Evolutionary conservation across 2,888 invertebrate genomes (phyloP).

Genomic region (Tillus elongatus): DNA sequence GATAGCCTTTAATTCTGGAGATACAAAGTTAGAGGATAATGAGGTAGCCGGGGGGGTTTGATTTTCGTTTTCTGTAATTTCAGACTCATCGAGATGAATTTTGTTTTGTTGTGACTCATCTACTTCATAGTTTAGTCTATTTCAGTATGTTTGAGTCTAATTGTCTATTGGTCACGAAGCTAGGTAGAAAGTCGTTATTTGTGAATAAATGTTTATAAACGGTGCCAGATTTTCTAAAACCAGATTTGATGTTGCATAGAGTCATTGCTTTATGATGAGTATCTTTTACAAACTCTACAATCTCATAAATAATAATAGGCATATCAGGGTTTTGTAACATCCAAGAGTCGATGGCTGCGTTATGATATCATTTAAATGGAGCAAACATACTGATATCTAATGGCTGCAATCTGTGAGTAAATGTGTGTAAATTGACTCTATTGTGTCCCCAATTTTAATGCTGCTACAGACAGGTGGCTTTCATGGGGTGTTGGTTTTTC

Average conservation of each 20-base stretch:
- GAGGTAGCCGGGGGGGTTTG: no score
- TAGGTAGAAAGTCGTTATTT: slow-evolving; percentile 1
- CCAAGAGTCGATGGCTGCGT: slow-evolving; percentile 1
- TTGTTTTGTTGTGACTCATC: background rate
- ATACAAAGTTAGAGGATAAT: background rate
- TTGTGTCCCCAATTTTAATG: no score
- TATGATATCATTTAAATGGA: slow-evolving; percentile 1
- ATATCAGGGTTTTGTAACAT: no score
- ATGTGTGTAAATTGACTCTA: background rate
- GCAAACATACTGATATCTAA: background rate
- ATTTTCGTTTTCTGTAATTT: no score
- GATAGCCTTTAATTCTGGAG: slow-evolving; percentile 1
- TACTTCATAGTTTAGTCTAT: background rate
- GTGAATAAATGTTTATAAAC: background rate
- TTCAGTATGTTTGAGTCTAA: background rate
- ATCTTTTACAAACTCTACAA: no score
- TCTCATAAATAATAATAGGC: no score
- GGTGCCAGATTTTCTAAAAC: background rate
- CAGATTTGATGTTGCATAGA: no score
- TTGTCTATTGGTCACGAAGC: slow-evolving; percentile 1
- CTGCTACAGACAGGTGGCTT: no score
- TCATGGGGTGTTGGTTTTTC: no score
- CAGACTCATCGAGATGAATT: background rate
- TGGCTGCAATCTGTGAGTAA: slow-evolving; percentile 2
- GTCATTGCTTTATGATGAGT: no score